Evolutionary conservation across 2,113 vertebrate genomes (phyloP).

Genomic region (Coturnix japonica): DNA sequence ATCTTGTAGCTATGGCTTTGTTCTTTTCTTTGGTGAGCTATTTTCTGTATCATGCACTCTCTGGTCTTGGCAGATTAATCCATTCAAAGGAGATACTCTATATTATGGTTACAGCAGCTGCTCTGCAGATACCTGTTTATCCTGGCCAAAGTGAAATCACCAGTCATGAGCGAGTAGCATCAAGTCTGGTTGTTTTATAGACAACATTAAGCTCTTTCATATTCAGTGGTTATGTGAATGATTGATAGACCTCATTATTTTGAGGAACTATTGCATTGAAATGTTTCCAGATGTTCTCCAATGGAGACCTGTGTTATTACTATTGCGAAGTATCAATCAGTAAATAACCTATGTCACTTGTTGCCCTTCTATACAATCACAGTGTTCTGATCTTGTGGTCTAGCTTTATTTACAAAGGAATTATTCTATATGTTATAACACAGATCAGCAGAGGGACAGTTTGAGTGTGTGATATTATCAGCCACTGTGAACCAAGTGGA

Average conservation of each 20-base stretch:
- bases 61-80: constrained; percentile 51
- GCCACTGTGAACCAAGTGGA: not conserved
- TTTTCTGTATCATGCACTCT: constrained; percentile 44
- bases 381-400: constrained; percentile 49
- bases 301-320: constrained; percentile 29
- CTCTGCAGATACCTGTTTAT: constrained; percentile 56
- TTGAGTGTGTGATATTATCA: not conserved
- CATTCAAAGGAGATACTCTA: constrained; percentile 51
- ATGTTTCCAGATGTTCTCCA: constrained; percentile 68
- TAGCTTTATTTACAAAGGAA: constrained; percentile 56
- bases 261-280: constrained; percentile 40
- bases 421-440: not conserved
- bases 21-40: constrained; percentile 73
- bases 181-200: constrained; percentile 49
- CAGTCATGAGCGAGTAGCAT: constrained; percentile 21
- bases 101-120: constrained; percentile 64
- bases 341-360: constrained; percentile 49
- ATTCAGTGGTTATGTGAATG: constrained; percentile 31
- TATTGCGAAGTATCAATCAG: constrained; percentile 49
- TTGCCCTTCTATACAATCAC: constrained; percentile 10
- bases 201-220: constrained; percentile 53
- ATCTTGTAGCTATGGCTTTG: constrained; percentile 73
- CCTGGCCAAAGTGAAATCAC: constrained; percentile 67
- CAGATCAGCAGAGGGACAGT: not conserved
- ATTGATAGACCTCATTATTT: constrained; percentile 67